Percentiles rank a stretch among this genome's conserved stretches.
These are phyloP conservation scores for Tetrapedia diversipes DNA, from an alignment of 2,888 invertebrate genomes.

Conservation along the genomic window DNA sequence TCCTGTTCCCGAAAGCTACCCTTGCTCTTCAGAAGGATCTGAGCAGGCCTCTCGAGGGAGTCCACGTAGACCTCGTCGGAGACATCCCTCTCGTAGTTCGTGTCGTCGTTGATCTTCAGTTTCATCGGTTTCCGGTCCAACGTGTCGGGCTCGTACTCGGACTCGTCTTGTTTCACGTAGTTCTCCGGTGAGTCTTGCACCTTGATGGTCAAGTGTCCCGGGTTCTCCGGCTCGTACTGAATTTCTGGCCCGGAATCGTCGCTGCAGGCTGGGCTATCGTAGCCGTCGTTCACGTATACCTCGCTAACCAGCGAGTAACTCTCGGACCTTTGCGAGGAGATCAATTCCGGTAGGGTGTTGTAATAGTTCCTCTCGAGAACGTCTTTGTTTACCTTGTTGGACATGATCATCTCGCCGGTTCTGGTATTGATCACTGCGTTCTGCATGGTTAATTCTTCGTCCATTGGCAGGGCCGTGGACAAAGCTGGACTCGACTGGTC, in stretches of 20 bases:
- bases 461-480: conserved; percentile 89
- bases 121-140: conserved; percentile 90
- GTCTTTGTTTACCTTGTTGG: conserved; percentile 76
- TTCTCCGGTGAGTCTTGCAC: conserved; percentile 92
- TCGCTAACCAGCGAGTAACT: conserved; percentile 89
- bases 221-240: conserved; percentile 86
- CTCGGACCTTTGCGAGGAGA: conserved; percentile 82
- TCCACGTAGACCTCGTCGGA: conserved; percentile 83
- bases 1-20: conserved; percentile 88
- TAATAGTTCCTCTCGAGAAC: conserved; percentile 65
- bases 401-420: conserved; percentile 85
- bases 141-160: conserved; percentile 93
- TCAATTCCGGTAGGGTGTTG: conserved; percentile 84
- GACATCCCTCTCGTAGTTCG: conserved; percentile 80
- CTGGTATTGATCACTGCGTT: conserved; percentile 89
- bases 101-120: conserved; percentile 81
- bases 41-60: conserved; percentile 84
- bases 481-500: conserved; percentile 89
- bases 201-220: conserved; percentile 92
- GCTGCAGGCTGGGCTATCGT: conserved; percentile 84
- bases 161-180: conserved; percentile 90
- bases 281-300: conserved; percentile 91
- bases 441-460: conserved; percentile 91
- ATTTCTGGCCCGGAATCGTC: conserved; percentile 84
- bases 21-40: conserved; percentile 87